Base-by-base conservation (phyloP, 1,140 invertebrate genomes). In the Euborellia annulipes region DNA sequence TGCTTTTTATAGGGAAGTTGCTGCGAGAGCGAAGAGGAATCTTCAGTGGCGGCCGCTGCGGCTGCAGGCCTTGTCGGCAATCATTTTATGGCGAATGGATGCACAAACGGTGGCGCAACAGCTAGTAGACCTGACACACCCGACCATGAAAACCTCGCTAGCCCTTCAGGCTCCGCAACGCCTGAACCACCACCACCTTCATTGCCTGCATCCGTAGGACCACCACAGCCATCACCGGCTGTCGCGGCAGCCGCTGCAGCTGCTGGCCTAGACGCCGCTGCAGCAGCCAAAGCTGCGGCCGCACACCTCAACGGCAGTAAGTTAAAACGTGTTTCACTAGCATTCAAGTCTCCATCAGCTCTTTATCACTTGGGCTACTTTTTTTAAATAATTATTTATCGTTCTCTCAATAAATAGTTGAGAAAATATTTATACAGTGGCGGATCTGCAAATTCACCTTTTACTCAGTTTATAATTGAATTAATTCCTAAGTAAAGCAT, bases 301-400 rank as follows among this genome's bases (percentile, higher is more conserved):
- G 70, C 69, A 16, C 73, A 76, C 58, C 59, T 77, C n/a, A 77
- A 83, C 64, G 79, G 81, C 60, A 82, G 81, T 84, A 70, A 71
- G 75, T 27, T n/a, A n/a, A n/a, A n/a, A n/a, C n/a, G n/a, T n/a
- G n/a, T n/a, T n/a, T n/a, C n/a, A n/a, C n/a, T n/a, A n/a, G n/a
- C n/a, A n/a, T n/a, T n/a, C n/a, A n/a, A n/a, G n/a, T n/a, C n/a
- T n/a, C n/a, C n/a, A n/a, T n/a, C n/a, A n/a, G n/a, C n/a, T n/a
- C n/a, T n/a, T n/a, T n/a, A n/a, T n/a, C n/a, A n/a, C n/a, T n/a
- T n/a, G n/a, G n/a, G n/a, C n/a, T n/a, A n/a, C n/a, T n/a, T n/a
- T n/a, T n/a, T n/a, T n/a, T n/a, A n/a, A n/a, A n/a, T n/a, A n/a
- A n/a, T n/a, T n/a, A n/a, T n/a, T n/a, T n/a, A n/a, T n/a, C n/a